These are phyloP conservation scores for Fringilla coelebs DNA, from an alignment of 2,797 vertebrate species.

Conservation along the genomic window DNA sequence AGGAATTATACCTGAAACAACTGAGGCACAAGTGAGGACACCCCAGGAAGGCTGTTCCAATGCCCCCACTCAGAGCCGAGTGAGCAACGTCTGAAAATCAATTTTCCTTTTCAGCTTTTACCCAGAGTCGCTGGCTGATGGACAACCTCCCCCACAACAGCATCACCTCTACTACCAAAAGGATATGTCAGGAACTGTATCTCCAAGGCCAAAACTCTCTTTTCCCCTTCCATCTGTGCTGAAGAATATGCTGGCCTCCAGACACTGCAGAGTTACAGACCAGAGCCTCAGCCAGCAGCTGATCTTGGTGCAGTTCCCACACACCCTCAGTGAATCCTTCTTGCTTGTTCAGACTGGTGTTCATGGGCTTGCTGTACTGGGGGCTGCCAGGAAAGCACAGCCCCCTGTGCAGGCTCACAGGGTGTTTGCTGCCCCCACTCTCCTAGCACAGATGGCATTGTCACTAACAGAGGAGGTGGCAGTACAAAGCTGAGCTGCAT, in stretches of 20 bases:
- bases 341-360: rapidly evolving
- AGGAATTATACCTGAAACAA: background rate
- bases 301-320: background rate
- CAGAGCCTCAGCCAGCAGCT: background rate
- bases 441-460: background rate
- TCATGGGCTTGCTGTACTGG: background rate
- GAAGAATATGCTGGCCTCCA: background rate
- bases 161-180: background rate
- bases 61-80: background rate
- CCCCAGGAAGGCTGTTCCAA: background rate
- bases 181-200: background rate
- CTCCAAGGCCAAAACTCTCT: background rate
- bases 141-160: background rate
- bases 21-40: rapidly evolving
- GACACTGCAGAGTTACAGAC: rapidly evolving
- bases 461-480: background rate
- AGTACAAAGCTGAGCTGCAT: background rate
- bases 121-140: background rate
- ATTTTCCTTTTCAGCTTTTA: background rate
- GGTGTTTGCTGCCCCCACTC: background rate
- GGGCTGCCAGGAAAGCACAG: background rate
- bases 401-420: background rate
- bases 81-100: background rate
- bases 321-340: background rate
- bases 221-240: background rate